Percentiles rank a stretch among this genome's conserved stretches.
Conservation (phyloP, 2,113 vertebrate species). For the Naja naja region DNA sequence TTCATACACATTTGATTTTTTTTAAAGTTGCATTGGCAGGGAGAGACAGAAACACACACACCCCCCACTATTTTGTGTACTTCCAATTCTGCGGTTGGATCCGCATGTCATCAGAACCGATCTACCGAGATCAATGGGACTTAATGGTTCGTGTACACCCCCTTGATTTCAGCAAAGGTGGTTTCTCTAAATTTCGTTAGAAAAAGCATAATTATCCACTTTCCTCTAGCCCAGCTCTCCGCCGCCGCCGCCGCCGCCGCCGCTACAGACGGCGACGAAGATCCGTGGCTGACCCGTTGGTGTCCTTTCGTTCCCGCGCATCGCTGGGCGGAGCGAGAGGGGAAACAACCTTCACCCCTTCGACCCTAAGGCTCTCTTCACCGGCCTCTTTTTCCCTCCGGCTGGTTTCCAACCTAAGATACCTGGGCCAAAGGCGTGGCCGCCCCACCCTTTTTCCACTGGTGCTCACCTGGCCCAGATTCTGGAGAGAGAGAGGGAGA, state of each 20-base stretch:
- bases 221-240: not conserved
- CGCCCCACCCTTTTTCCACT: too few species aligned
- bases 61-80: not conserved
- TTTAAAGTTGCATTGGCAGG: not conserved
- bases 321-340: not conserved
- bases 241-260: too few species aligned
- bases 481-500: not conserved
- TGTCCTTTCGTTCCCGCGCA: not conserved
- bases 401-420: not conserved
- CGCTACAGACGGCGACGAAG: not conserved
- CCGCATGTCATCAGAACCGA: not conserved
- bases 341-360: not conserved
- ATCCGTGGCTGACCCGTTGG: not conserved
- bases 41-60: not conserved
- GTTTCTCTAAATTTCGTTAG: not conserved
- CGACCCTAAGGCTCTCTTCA: rapidly evolving
- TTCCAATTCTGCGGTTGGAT: not conserved
- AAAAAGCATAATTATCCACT: not conserved
- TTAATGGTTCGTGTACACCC: not conserved
- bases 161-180: not conserved
- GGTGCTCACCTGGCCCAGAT: not conserved
- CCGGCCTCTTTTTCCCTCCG: not conserved
- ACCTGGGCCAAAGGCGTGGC: not conserved
- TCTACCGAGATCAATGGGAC: not conserved
- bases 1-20: not conserved